Evolutionary conservation across 2,888 invertebrate genomes (phyloP), one percentile per base, ranked within the genome.

Genomic region (Caenorhabditis japonica): DNA sequence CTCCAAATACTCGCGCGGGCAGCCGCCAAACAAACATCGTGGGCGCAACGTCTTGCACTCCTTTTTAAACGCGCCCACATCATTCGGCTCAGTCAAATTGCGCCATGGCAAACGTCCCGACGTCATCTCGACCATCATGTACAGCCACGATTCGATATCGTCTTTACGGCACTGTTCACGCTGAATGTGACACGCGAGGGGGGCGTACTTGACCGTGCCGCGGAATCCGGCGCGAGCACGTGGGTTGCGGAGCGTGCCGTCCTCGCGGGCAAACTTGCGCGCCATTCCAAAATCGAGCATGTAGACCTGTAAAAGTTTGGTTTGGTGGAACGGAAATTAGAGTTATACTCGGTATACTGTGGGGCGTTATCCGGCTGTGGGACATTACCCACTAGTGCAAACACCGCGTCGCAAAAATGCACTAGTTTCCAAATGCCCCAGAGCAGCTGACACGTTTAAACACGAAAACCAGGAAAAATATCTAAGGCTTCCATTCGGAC

Each of bases 121-220:
- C 23, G 76, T 71, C 43, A 71, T 15, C 47, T 77, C 80, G 43
- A 82, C 74, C 36, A 75, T 66, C 82, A 79, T 79, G 69, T 84
- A 84, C 41, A 77, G 44, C 84, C 82, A 84, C 17, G 75, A 70
- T 56, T 83, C 83, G 46, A 81, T 72, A 47, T 83, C 83, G 53
- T 83, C 82, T 49, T 78, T 69, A 25, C 82, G 61, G 61, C 79
- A 79, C 41, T 77, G 79, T 38, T 81, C 80, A 41, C 80, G 47
- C 55, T 75, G 75, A 30, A 77, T 66, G 62, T 81, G 80, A 47
- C 79, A 79, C 21, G 77, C 77, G 10, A 81, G 46, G 12, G 80
- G 77, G 4, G 79, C 79, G 59, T 81, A 79, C 39, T 81, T 81
- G 23, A 81, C 79, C 8, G 80, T 81, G n/a, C 80, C 80, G 27